Percentiles rank a stretch among this genome's conserved stretches.
Evolutionary conservation across 2,113 vertebrate species (phyloP).

Genomic region (Fregata magnificens): DNA sequence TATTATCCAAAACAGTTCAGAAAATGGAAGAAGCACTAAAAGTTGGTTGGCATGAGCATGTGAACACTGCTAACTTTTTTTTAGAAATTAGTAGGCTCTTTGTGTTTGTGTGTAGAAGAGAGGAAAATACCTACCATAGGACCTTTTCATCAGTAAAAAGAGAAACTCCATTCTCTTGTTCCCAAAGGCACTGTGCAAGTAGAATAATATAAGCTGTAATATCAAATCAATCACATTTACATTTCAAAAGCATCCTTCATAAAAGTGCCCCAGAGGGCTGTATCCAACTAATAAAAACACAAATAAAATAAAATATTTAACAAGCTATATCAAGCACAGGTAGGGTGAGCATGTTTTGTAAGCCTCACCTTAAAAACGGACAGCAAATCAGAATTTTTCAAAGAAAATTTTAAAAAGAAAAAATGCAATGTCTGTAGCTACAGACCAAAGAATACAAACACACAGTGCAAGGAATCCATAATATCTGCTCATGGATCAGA

Average conservation of each 20-base stretch:
- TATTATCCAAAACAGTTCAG: neutral
- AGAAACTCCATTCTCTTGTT: conserved; percentile 41
- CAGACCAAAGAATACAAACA: neutral
- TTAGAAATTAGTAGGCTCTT: neutral
- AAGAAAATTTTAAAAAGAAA: neutral
- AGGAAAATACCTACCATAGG: neutral
- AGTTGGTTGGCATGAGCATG: neutral
- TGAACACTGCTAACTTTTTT: neutral
- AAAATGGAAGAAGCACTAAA: neutral
- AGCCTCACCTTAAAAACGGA: conserved; percentile 11
- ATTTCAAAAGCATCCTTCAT: conserved; percentile 47
- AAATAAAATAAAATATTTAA: conserved; percentile 51
- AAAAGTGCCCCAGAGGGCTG: neutral
- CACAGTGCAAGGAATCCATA: neutral
- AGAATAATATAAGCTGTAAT: conserved; percentile 47
- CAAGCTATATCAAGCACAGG: neutral
- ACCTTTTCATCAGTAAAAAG: conserved; percentile 32
- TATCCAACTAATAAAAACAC: conserved; percentile 48
- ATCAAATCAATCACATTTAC: conserved; percentile 68
- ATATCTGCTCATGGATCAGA: neutral
- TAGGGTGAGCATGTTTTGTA: neutral
- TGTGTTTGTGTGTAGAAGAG: neutral
- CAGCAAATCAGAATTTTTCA: neutral
- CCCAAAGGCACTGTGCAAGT: conserved; percentile 40
- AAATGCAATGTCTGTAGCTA: neutral